Evolutionary conservation across 2,797 vertebrate genomes (phyloP).

Genomic region (Halcyon smyrnensis): DNA sequence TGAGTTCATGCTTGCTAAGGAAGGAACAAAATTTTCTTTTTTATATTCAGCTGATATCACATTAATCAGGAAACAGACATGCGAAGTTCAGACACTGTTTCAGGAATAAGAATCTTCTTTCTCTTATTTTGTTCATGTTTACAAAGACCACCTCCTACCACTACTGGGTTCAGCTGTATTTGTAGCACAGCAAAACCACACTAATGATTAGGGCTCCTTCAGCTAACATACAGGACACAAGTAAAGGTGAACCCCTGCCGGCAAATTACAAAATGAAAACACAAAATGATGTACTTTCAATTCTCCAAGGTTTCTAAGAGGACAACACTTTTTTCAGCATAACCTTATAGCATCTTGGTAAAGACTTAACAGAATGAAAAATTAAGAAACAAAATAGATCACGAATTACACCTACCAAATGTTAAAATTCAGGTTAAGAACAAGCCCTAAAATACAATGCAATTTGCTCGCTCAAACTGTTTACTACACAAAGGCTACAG

Average conservation of each 20-base stretch:
- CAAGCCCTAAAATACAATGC: background rate
- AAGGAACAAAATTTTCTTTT: background rate
- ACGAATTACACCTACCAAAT: background rate
- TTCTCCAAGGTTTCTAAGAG: background rate
- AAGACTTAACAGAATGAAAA: background rate
- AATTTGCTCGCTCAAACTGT: background rate
- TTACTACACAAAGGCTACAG: background rate
- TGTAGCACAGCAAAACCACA: background rate
- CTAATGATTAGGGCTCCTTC: background rate
- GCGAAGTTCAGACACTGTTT: background rate
- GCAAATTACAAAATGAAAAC: background rate
- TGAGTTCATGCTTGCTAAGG: background rate
- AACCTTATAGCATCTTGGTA: background rate
- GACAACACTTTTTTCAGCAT: background rate
- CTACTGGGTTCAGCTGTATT: background rate
- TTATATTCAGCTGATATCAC: background rate
- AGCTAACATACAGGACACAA: fast-evolving
- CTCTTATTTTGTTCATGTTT: background rate
- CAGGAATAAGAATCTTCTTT: background rate
- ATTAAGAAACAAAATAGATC: background rate
- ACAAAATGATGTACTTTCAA: background rate
- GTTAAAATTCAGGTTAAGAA: background rate
- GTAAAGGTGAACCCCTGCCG: background rate
- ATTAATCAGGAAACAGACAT: background rate
- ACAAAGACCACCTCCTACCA: background rate